Conservation (phyloP, 2,797 vertebrate species). For the Onychomys arenicola region DNA sequence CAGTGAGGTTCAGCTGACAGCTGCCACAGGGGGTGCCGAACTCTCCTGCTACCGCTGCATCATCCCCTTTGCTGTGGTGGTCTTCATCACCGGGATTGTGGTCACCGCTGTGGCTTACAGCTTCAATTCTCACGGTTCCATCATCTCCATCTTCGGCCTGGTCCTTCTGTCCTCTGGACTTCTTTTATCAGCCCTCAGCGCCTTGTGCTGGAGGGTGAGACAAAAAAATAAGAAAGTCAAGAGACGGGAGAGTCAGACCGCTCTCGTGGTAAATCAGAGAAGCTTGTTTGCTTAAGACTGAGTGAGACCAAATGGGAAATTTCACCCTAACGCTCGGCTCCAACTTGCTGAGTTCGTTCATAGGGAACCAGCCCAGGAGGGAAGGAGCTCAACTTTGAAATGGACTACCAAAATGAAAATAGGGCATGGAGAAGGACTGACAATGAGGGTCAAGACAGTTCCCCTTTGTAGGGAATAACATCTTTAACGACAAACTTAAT, state of each 20-base stretch:
- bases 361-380: not conserved
- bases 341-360: not conserved
- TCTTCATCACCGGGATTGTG: constrained; percentile 92
- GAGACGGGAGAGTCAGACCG: constrained; percentile 93
- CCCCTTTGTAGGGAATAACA: not conserved
- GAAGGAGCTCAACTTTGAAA: not conserved
- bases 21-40: constrained; percentile 93
- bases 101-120: constrained; percentile 94
- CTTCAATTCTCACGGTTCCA: constrained; percentile 95
- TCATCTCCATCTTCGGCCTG: constrained; percentile 94
- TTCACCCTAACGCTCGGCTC: not conserved
- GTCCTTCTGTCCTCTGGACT: constrained; percentile 92
- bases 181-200: constrained; percentile 91
- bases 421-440: not conserved
- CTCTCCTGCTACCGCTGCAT: constrained; percentile 95
- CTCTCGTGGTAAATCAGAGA: constrained; percentile 92
- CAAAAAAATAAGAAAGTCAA: constrained; percentile 91
- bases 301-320: not conserved
- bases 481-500: constrained; percentile 78
- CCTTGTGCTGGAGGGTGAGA: constrained; percentile 92
- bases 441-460: not conserved
- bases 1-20: constrained; percentile 92
- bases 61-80: constrained; percentile 93
- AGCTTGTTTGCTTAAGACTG: constrained; percentile 90
- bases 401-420: constrained; percentile 54